phyloP scores from a whole-genome alignment of 2,113 vertebrate genomes.

The Girardinichthys multiradiatus region DNA sequence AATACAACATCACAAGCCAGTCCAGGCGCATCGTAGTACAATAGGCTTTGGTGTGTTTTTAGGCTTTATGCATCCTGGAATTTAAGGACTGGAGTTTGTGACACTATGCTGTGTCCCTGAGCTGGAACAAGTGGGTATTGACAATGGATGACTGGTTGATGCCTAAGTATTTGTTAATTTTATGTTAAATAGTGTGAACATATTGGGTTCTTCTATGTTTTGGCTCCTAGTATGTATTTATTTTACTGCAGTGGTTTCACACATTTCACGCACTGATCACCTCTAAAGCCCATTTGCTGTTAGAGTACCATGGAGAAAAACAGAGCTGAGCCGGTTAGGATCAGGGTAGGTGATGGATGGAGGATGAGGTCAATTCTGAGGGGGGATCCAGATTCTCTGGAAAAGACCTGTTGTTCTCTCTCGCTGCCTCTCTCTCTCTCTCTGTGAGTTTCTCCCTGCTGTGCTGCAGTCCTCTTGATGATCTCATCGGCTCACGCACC shows the following conservation, averaged over 20 bases:
- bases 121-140: background rate
- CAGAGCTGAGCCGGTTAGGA: slow-evolving; percentile 25
- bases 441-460: slow-evolving; percentile 25
- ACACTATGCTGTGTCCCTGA: background rate
- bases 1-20: background rate
- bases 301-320: slow-evolving; percentile 5
- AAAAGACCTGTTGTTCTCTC: slow-evolving; percentile 55
- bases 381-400: slow-evolving; percentile 60
- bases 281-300: background rate
- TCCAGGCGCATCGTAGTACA: background rate
- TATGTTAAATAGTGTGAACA: too few relatives aligned
- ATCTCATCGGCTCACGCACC: slow-evolving; percentile 45
- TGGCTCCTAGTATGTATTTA: too few relatives aligned
- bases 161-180: too few relatives aligned
- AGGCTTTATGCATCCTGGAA: background rate
- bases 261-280: background rate
- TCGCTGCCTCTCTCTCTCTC: background rate
- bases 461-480: slow-evolving; percentile 48
- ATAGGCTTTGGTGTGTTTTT: background rate
- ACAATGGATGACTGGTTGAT: too few relatives aligned
- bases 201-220: too few relatives aligned
- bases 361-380: slow-evolving; percentile 62
- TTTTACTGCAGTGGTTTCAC: too few relatives aligned
- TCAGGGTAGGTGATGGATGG: slow-evolving; percentile 46
- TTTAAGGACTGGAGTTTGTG: too few relatives aligned